These are phyloP conservation scores for Oncorhynchus gorbuscha DNA, from an alignment of 2,113 vertebrate species.

Conservation along the genomic window DNA sequence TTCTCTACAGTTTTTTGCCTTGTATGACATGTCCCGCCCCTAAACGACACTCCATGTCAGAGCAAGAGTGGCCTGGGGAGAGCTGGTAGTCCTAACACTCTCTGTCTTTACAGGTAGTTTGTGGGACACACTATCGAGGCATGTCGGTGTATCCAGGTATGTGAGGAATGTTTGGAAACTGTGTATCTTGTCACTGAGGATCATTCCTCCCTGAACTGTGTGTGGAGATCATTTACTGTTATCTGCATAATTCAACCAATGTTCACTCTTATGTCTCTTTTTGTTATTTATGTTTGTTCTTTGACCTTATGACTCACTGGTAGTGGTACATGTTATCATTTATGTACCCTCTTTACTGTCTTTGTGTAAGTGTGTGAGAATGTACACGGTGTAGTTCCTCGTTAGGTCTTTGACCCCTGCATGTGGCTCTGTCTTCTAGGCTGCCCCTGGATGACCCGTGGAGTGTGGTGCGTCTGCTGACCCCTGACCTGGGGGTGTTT, in stretches of 20 bases:
- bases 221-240: not conserved
- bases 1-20: too few relatives aligned
- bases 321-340: not conserved
- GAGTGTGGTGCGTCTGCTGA: conserved; percentile 78
- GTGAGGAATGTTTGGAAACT: conserved; percentile 38
- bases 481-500: conserved; percentile 86
- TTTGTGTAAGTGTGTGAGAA: not conserved
- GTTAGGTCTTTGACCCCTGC: not conserved
- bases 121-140: conserved; percentile 80
- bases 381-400: conserved; percentile 3
- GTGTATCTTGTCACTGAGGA: not conserved
- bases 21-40: too few relatives aligned
- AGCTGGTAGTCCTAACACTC: not conserved
- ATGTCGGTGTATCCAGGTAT: conserved; percentile 89
- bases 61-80: not conserved
- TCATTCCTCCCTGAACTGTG: not conserved
- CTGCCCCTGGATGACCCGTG: conserved; percentile 81
- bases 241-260: not conserved
- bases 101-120: conserved; percentile 69
- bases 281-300: not conserved
- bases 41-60: too few relatives aligned
- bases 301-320: not conserved
- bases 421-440: conserved; percentile 56
- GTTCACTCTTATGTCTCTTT: too few relatives aligned
- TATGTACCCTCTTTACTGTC: not conserved